These are phyloP conservation scores for Enteromius paludinosus DNA, from an alignment of 2,797 vertebrate species.

Conservation along the genomic window DNA sequence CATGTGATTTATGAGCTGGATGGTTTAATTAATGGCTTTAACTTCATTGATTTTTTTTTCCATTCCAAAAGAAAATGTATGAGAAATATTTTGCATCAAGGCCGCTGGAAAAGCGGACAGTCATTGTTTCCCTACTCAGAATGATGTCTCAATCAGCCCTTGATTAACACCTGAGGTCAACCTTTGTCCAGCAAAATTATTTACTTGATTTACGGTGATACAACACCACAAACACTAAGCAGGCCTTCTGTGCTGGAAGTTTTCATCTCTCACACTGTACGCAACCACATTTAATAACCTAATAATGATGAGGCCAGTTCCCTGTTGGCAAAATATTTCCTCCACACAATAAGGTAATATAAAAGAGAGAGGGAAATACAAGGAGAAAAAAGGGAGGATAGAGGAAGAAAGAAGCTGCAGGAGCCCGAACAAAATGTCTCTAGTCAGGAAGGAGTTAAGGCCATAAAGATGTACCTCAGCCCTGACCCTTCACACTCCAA, in stretches of 20 bases:
- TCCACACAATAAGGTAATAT: slow-evolving; percentile 15
- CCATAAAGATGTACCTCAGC: slow-evolving; percentile 76
- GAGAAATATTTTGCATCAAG: not conserved
- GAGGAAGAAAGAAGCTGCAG: not conserved
- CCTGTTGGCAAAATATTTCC: slow-evolving; percentile 27
- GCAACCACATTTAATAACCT: slow-evolving; percentile 47
- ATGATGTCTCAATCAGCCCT: slow-evolving; percentile 25
- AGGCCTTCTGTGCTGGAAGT: slow-evolving; percentile 20
- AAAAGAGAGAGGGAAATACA: slow-evolving; percentile 22
- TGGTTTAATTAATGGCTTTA: not conserved
- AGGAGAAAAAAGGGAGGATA: slow-evolving; percentile 29
- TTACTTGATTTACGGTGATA: slow-evolving; percentile 27
- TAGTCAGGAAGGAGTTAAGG: slow-evolving; percentile 70
- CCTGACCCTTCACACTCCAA: slow-evolving; percentile 78
- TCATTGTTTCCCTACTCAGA: not conserved
- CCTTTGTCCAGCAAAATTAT: slow-evolving; percentile 44
- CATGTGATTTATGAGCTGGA: not conserved
- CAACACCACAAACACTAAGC: slow-evolving; percentile 21
- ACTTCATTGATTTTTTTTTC: not conserved
- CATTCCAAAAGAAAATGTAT: not conserved
- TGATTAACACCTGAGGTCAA: slow-evolving; percentile 48
- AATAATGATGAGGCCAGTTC: slow-evolving; percentile 45
- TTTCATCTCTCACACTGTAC: slow-evolving; percentile 42
- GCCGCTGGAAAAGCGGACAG: not conserved
- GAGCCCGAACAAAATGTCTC: slow-evolving; percentile 11